Base-by-base conservation (phyloP, 2,113 vertebrate species). In the Gadus macrocephalus region DNA sequence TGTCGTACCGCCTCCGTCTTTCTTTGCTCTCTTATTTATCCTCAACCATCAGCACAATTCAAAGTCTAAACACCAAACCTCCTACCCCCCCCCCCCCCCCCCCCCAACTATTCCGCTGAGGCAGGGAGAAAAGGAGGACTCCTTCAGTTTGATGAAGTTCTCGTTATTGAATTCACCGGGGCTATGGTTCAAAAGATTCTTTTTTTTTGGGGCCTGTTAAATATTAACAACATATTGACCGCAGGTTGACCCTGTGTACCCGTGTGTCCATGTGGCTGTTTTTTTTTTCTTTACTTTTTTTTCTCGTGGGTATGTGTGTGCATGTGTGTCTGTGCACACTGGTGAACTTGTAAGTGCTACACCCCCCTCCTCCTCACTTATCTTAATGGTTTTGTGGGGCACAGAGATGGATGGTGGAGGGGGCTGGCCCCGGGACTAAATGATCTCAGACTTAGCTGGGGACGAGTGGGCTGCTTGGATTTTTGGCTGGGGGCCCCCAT, bases 211-310 rank as follows among this genome's bases (percentile, higher is more conserved):
- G 67, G 79, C 73, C 82, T 85, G 83, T 82, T 81, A 83, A 82
- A 84, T 71, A 84, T 85, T 76, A 82, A 81, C 78, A 76, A 76
- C 74, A 75, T 87, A 77, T 84, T 79, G 78, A 85, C 81, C 68
- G 75, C 64, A 72, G 64, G 65, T 67, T 70, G 74, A 85, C 78
- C 86, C 72, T 53, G 17, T 64, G 70, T 73, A 16, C 65, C 62
- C 66, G 38, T 69, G 58, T 69, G 27, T 27, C 58, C 55, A n/a
- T 58, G 55, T 58, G 68, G 12, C 20, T 15, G 15, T 7, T 17
- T 64, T 49, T 9, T 49, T 49, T 49, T 49, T 49, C 9, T 49
- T 49, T 49, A 1, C 7, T 49, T 9, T 49, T 42, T 14, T 49
- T 49, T 49, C 42, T 49, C 14, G 42, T 63, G 35, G 19, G 19